phyloP scores from a whole-genome alignment of 2,797 vertebrate species.

The Pantherophis vulpinus region DNA sequence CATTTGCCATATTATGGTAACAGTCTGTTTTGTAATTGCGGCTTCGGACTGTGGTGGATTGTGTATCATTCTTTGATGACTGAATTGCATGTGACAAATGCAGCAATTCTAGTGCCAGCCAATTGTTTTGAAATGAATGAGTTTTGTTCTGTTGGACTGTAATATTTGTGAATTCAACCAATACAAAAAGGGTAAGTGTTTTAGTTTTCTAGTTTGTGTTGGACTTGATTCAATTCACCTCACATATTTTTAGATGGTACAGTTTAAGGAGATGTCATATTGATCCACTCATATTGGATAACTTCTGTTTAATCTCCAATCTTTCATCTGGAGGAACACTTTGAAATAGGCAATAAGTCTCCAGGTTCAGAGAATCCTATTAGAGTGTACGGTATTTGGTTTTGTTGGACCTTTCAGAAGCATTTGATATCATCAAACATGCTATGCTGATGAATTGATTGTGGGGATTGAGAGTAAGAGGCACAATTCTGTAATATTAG shows the following conservation, averaged over 20 bases:
- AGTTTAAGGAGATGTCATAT: background rate
- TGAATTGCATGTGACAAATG: slow-evolving; percentile 27
- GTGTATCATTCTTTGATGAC: background rate
- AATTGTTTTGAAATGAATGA: background rate
- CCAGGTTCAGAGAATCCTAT: background rate
- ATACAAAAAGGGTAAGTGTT: background rate
- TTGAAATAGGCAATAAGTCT: background rate
- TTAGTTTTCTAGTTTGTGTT: background rate
- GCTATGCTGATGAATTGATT: background rate
- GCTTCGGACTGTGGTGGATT: background rate
- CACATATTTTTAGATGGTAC: background rate
- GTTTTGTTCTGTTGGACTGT: background rate
- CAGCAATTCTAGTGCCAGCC: background rate
- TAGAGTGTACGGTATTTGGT: background rate
- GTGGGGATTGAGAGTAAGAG: background rate
- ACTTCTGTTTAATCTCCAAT: background rate
- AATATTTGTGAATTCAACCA: background rate
- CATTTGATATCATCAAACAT: background rate
- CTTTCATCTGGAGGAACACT: background rate
- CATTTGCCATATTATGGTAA: slow-evolving; percentile 10
- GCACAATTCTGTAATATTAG: background rate
- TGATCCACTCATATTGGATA: background rate
- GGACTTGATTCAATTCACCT: background rate
- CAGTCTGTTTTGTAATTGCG: slow-evolving; percentile 10
- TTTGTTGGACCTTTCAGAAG: background rate